Conservation (phyloP, 2,113 vertebrate genomes). For the Tychaedon coryphoeus region DNA sequence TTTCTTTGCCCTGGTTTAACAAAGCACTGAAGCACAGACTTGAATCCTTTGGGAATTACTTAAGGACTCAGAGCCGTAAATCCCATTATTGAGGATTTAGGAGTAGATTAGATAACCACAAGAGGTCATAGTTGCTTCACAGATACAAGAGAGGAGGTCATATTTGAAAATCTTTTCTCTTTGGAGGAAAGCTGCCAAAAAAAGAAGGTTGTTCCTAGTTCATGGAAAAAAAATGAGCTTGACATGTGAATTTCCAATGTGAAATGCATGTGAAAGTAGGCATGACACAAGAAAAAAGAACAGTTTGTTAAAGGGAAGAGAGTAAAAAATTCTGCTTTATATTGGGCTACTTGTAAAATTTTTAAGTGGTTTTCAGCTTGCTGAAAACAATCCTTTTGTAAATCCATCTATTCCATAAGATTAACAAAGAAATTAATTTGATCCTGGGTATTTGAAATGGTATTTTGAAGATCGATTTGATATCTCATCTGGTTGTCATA, state of each 20-base stretch:
- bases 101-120: constrained; percentile 25
- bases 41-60: not conserved
- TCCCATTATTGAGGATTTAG: constrained; percentile 24
- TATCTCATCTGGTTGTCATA: not conserved
- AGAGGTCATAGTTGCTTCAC: constrained; percentile 27
- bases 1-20: not conserved
- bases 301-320: not conserved
- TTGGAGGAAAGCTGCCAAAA: not conserved
- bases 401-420: not conserved
- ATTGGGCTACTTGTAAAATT: not conserved
- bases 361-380: not conserved
- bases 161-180: not conserved
- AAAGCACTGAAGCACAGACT: not conserved
- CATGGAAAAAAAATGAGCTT: not conserved
- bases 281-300: not conserved
- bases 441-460: not conserved
- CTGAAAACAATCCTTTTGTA: not conserved
- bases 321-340: not conserved
- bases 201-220: not conserved
- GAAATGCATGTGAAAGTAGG: not conserved
- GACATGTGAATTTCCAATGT: not conserved
- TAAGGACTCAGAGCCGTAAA: not conserved
- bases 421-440: not conserved
- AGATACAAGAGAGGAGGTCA: not conserved
- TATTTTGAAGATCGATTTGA: not conserved